Conservation (phyloP, 2,888 invertebrate genomes). For the Leptopilina myrica region DNA sequence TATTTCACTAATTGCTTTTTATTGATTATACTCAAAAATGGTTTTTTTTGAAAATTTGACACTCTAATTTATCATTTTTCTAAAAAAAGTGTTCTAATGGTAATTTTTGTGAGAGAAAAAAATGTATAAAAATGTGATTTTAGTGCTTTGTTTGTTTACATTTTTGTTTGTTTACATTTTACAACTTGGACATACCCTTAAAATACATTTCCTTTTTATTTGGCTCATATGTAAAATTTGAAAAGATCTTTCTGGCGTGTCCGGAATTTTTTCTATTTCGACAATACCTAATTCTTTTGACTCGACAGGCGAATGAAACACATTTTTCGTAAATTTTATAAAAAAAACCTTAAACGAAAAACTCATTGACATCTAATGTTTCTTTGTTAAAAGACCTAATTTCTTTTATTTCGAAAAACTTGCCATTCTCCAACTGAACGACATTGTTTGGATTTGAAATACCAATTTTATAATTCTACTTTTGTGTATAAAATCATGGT, state of each 20-base stretch:
- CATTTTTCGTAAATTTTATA: not conserved
- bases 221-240: not conserved
- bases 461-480: slow-evolving; percentile 1
- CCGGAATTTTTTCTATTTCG: not conserved
- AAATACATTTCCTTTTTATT: slow-evolving; percentile 16
- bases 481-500: not conserved
- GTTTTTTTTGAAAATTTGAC: too few species aligned
- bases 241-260: not conserved
- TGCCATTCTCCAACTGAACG: not conserved
- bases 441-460: not conserved
- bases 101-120: too few species aligned
- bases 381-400: not conserved
- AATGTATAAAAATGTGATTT: too few species aligned
- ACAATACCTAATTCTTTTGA: slow-evolving; percentile 1
- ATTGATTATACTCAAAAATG: too few species aligned
- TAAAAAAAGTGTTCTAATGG: too few species aligned
- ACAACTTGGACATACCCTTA: too few species aligned
- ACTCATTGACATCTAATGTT: not conserved
- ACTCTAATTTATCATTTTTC: too few species aligned
- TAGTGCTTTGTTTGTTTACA: too few species aligned
- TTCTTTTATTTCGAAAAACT: not conserved
- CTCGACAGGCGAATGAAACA: not conserved
- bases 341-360: not conserved
- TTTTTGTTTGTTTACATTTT: too few species aligned
- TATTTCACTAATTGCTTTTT: too few species aligned